Evolutionary conservation across 1,140 invertebrate genomes (phyloP), one percentile per base, ranked within the genome.

Genomic region (Euura saliciscinereae): DNA sequence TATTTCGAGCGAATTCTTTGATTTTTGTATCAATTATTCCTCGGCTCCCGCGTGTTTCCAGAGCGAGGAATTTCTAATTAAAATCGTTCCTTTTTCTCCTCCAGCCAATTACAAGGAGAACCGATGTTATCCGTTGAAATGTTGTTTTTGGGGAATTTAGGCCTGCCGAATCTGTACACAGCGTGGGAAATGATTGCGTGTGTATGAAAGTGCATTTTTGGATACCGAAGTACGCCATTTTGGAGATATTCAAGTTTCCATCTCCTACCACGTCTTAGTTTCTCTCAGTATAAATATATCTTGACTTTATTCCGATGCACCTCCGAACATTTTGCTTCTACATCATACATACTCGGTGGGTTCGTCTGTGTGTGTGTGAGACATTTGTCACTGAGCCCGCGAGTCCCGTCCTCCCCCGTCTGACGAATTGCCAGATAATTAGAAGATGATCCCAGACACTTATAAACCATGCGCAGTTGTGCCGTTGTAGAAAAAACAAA

Each of bases 341-440:
- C 13, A 59, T n/a, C 28, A n/a, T n/a, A 59, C 51, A 59, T 6
- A 59, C 6, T 11, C 28, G 28, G 28, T 28, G 28, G 51, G 10
- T 59, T 59, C 51, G 51, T 59, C 51, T n/a, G 3, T 28, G 28
- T 28, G 28, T 28, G 28, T 28, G 28, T 6, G 3, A 3, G 51
- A 59, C 51, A 59, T 59, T 59, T 59, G 51, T 59, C 11, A 46
- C 28, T 65, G 59, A 59, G 72, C 72, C 28, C 28, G 28, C 11
- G 68, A 65, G 7, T 65, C 65, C 10, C 45, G 64, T 42, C 71
- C 70, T 79, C 76, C 78, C 77, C 78, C 76, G 68, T 76, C 72
- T 82, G 81, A 82, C 79, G 77, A 82, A 82, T 82, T 79, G 77
- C 74, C 74, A 78, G 80, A 82, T 82, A 82, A 82, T 82, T 82